Evolutionary conservation across 1,140 invertebrate genomes (phyloP).

Genomic region (Dreissena polymorpha): DNA sequence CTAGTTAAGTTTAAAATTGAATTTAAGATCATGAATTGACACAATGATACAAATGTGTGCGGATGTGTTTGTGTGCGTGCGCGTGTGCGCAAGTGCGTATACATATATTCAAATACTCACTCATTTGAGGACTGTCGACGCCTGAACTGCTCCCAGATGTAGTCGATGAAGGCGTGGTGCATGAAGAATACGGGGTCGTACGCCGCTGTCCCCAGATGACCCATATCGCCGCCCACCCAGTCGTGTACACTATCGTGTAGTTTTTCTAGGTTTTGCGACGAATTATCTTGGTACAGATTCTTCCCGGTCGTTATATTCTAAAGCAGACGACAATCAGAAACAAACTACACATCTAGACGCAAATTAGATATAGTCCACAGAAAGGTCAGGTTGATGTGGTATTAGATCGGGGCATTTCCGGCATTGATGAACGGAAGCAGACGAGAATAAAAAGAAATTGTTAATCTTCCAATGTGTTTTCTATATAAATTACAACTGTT

Average conservation of each 20-base stretch:
- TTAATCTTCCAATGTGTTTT: too few relatives aligned
- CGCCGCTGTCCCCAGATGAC: slow-evolving; percentile 5
- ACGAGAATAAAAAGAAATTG: not conserved
- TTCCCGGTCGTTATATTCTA: not conserved
- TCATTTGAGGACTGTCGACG: slow-evolving; percentile 34
- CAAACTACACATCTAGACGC: not conserved
- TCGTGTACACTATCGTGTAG: slow-evolving; percentile 11
- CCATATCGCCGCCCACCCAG: slow-evolving; percentile 42
- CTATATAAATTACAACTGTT: not conserved
- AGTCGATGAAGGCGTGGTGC: slow-evolving; percentile 57
- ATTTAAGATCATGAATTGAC: too few relatives aligned
- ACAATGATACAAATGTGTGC: too few relatives aligned
- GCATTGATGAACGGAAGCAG: not conserved
- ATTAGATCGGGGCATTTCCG: not conserved
- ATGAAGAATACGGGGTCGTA: slow-evolving; percentile 55
- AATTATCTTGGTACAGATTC: not conserved
- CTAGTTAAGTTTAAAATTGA: too few relatives aligned
- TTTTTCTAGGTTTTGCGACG: not conserved
- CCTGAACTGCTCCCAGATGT: slow-evolving; percentile 57
- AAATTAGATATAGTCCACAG: not conserved
- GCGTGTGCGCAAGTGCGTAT: too few relatives aligned
- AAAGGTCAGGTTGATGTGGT: not conserved
- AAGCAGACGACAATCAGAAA: not conserved
- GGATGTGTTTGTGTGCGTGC: too few relatives aligned
- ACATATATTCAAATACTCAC: too few relatives aligned